Base-by-base conservation (phyloP, 2,888 invertebrate species). In the Leptinotarsa juncta region DNA sequence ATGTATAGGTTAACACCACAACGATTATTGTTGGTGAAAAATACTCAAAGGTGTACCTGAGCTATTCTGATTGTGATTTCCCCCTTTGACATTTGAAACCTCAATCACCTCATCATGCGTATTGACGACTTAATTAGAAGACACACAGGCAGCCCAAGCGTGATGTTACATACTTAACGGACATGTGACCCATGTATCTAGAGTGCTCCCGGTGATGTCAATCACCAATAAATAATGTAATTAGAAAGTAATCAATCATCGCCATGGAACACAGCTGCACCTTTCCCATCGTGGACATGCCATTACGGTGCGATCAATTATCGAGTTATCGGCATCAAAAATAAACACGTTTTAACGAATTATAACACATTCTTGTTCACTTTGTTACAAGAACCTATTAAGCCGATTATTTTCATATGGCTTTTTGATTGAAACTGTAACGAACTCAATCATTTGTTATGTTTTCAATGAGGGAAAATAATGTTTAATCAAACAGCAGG, bases 211-310 rank as follows among this genome's bases (percentile, higher is more conserved):
- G 73, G 70, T 69, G 74, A 73, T 81, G 86, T 86, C 87, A 87
- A 85, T 86, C 86, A 86, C 80, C 85, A 84, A 85, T 85, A 84
- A 85, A 86, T 87, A 86, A 87, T 86, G 85, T 87, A 86, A 87
- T 87, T 87, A 86, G 86, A 84, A 84, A 82, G 85, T 84, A 85
- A 87, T 87, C 86, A 86, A 87, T 87, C 86, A 86, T 86, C 84
- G 80, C 80, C 80, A 53, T 78, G 78, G 80, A 83, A 82, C 84
- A 82, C 86, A 86, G 85, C 85, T 86, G 86, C 79, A 82, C 81
- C 79, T 80, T 83, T 85, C 85, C 81, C 85, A 84, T 80, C 81
- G 79, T 80, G 82, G 84, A 81, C 82, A 82, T 75, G 83, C 81
- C 82, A 84, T 84, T 84, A 83, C 81, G 73, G 51, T 74, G 78